Evolutionary conservation across 2,113 vertebrate genomes (phyloP).

Genomic region (Periophthalmodon schlosseri): DNA sequence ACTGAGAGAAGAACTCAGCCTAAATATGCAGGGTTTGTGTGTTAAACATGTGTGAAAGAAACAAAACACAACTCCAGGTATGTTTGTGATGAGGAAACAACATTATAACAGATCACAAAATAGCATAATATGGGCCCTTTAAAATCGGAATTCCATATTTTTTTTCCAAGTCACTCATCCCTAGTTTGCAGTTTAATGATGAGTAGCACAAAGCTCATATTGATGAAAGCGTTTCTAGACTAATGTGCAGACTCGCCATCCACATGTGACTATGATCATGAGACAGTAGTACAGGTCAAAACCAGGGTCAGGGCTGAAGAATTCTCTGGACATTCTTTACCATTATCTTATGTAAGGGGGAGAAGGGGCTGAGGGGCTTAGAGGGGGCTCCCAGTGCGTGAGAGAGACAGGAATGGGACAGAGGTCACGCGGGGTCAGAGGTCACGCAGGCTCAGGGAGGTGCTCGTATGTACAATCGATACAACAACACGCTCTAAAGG

Average conservation of each 20-base stretch:
- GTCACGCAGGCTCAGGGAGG: conserved; percentile 43
- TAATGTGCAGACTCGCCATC: not conserved
- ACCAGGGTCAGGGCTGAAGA: conserved; percentile 61
- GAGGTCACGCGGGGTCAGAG: conserved; percentile 51
- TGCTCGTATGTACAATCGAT: conserved; percentile 43
- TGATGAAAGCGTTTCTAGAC: not conserved
- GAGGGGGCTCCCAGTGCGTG: conserved; percentile 42
- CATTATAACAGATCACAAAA: too few species aligned
- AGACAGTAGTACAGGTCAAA: conserved; percentile 45
- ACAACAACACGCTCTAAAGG: conserved; percentile 44
- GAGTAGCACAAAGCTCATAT: conserved; percentile 3
- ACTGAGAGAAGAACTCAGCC: too few species aligned
- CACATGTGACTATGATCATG: conserved; percentile 44
- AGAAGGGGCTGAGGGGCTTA: conserved; percentile 36
- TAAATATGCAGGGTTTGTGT: too few species aligned
- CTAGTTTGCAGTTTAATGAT: too few species aligned
- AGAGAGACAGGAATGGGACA: conserved; percentile 54
- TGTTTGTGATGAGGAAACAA: too few species aligned
- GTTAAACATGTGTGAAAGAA: too few species aligned
- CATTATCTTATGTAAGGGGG: conserved; percentile 53
- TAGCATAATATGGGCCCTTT: too few species aligned
- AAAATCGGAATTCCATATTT: too few species aligned
- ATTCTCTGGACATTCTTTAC: conserved; percentile 56
- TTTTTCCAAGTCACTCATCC: too few species aligned
- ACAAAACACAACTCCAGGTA: too few species aligned